phyloP scores from a whole-genome alignment of 2,888 invertebrate genomes.

The Xanthorhoe designata region DNA sequence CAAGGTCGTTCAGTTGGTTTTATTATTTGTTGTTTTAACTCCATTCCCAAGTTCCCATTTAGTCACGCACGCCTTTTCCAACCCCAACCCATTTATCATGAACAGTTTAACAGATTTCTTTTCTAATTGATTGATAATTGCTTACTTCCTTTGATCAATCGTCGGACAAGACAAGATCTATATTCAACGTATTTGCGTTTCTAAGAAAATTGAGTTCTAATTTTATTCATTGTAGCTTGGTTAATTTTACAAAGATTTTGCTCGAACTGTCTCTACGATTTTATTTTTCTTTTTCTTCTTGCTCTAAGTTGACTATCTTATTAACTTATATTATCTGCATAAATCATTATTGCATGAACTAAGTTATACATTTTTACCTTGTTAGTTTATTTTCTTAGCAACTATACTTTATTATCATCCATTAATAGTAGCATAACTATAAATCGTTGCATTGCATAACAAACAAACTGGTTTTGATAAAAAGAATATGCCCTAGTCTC shows the following conservation, averaged over 20 bases:
- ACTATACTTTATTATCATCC: not conserved
- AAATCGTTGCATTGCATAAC: not conserved
- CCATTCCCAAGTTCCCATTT: not conserved
- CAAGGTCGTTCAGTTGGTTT: not conserved
- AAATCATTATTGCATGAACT: not conserved
- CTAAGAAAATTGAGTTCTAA: constrained; percentile 6
- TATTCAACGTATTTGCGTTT: constrained; percentile 10
- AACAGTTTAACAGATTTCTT: constrained; percentile 13
- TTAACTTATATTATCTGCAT: not conserved
- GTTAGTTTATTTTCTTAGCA: constrained; percentile 19
- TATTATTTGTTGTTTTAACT: not conserved
- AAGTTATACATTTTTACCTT: constrained; percentile 57
- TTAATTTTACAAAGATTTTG: not conserved
- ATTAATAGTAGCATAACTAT: not conserved
- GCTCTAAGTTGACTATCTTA: not conserved
- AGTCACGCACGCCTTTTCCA: constrained; percentile 9
- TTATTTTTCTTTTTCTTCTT: not conserved
- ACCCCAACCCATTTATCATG: constrained; percentile 1
- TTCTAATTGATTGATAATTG: constrained; percentile 35
- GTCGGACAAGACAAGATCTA: constrained; percentile 41
- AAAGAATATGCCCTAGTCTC: not conserved
- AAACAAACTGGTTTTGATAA: not conserved
- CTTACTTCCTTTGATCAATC: constrained; percentile 44
- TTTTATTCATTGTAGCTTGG: constrained; percentile 7
- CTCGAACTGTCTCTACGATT: not conserved